phyloP scores from a whole-genome alignment of 2,888 invertebrate species.

The Sylvicola cinctus region DNA sequence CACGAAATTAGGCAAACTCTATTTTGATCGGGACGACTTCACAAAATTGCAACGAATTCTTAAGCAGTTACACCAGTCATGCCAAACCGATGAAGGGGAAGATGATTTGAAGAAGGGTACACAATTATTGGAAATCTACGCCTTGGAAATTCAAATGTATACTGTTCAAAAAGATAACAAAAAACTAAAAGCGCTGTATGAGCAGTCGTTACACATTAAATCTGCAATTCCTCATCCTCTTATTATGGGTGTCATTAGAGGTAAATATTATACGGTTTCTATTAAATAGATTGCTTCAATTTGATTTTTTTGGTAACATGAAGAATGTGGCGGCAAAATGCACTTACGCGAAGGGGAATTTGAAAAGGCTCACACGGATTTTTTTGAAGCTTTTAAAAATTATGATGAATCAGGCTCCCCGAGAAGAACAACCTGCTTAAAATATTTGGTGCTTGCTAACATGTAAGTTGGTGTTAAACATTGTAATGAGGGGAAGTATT shows the following conservation, averaged over 20 bases:
- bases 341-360: slow-evolving; percentile 96
- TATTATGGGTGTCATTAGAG: slow-evolving; percentile 98
- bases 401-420: slow-evolving; percentile 98
- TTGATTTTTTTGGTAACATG: slow-evolving; percentile 6
- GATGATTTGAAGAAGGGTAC: slow-evolving; percentile 96
- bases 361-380: slow-evolving; percentile 97
- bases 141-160: slow-evolving; percentile 99
- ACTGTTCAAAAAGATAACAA: slow-evolving; percentile 99
- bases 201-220: slow-evolving; percentile 95
- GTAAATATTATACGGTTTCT: slow-evolving; percentile 25
- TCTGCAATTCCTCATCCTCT: slow-evolving; percentile 99
- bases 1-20: slow-evolving; percentile 93
- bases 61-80: slow-evolving; percentile 91
- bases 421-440: slow-evolving; percentile 87
- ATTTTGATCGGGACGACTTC: slow-evolving; percentile 91
- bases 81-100: slow-evolving; percentile 95
- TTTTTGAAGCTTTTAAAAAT: slow-evolving; percentile 98
- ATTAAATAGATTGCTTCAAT: background rate
- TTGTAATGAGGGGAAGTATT: too few relatives aligned
- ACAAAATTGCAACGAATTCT: slow-evolving; percentile 88
- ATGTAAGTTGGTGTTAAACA: slow-evolving; percentile 68
- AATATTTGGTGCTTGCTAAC: slow-evolving; percentile 94
- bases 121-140: slow-evolving; percentile 93
- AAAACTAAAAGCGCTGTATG: slow-evolving; percentile 86
- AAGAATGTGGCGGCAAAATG: slow-evolving; percentile 99